Base-by-base conservation (phyloP, 2,888 invertebrate genomes). In the Tortrix viridana region DNA sequence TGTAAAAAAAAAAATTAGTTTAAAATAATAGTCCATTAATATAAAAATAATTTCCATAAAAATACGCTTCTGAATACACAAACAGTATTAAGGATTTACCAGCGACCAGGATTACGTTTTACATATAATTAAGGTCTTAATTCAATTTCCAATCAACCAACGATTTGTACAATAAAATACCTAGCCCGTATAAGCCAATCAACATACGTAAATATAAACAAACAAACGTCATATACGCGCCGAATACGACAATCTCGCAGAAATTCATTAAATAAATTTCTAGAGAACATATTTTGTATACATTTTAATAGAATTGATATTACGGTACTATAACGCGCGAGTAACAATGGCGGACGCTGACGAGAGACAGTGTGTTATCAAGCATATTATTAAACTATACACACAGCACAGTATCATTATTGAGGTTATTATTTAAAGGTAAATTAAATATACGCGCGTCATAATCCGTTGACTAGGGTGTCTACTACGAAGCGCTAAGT, bases 231-330 rank as follows among this genome's bases (percentile, higher is more conserved):
- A 64, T 56, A 72, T 67, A 70, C 67, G 68, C 69, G 72, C 76
- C 76, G 74, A 73, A 76, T 66, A 76, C 74, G 74, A 71, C 73
- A 56, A 60, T 56, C 55, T 59, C 66, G 54, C 55, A 48, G 53
- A 67, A 48, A 67, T 56, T 60, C 59, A 61, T 56, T 71, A 57
- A 64, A 49, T 64, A 47, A 71, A 66, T 61, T 56, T 37, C 49
- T 49, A 32, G 22, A 46, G 48, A 43, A 49, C 20, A 55, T 55
- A 49, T 46, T 52, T 49, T 57, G 56, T 57, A 52, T 46, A 62
- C 22, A 16, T 37, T 37, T 52, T 52, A 52, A 52, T 61, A 55
- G 18, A 32, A 52, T 57, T 56, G 22, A 48, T 20, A 55, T 49
- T 37, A 53, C 14, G 55, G 52, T 57, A 62, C 62, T 50, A 38